Evolutionary conservation across 2,797 vertebrate genomes (phyloP).

Genomic region (Hyperoplus lanceolatus): DNA sequence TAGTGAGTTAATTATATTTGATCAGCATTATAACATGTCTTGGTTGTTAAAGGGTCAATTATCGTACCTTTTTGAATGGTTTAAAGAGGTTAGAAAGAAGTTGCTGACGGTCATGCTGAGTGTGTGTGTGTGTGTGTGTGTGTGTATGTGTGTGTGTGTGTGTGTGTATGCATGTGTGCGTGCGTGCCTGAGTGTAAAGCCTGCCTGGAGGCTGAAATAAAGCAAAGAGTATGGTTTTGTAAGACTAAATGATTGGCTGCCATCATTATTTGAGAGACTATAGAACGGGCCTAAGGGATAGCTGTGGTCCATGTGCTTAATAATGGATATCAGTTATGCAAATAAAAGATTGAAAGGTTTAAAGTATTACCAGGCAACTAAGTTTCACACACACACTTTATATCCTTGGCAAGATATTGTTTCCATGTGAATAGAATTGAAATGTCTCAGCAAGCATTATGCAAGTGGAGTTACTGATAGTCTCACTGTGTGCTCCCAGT

Average conservation of each 20-base stretch:
- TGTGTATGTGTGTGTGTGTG: constrained; percentile 2
- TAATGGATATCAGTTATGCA: constrained; percentile 32
- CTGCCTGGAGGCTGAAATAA: constrained; percentile 31
- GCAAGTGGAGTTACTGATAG: neutral
- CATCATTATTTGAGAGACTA: constrained; percentile 30
- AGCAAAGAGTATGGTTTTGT: constrained; percentile 37
- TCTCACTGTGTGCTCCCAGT: constrained; percentile 20
- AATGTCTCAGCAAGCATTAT: constrained; percentile 9
- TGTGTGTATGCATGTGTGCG: constrained; percentile 2
- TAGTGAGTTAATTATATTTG: neutral
- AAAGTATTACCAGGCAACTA: constrained; percentile 17
- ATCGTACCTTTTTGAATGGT: constrained; percentile 13
- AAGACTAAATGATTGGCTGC: constrained; percentile 2
- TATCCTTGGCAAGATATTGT: constrained; percentile 12
- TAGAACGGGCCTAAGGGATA: constrained; percentile 22
- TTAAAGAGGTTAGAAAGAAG: neutral
- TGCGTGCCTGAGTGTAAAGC: neutral
- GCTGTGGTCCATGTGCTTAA: constrained; percentile 24
- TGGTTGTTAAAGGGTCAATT: neutral
- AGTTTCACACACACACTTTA: constrained; percentile 7
- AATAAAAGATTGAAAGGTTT: constrained; percentile 36
- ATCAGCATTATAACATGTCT: neutral
- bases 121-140: constrained; percentile 2
- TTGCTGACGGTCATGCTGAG: neutral
- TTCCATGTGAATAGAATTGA: constrained; percentile 20